A percentile compares a stretch with the other conserved stretches of the same genome.
phyloP scores from a whole-genome alignment of 37 sponge, comb jelly and placozoan genomes.

The Corticium candelabrum region DNA sequence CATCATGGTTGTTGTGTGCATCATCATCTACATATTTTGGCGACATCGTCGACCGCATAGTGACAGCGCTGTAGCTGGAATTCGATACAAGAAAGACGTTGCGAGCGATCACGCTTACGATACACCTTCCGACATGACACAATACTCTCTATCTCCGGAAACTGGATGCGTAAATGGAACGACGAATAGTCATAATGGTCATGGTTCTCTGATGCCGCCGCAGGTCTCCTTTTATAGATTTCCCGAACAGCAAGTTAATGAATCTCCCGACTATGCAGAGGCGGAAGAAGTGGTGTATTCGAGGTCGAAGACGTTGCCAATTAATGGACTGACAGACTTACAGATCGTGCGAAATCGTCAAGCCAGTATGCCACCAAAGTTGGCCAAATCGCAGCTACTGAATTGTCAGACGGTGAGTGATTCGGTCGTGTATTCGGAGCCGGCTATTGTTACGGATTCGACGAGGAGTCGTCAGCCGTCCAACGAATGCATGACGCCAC shows the following conservation, averaged over 20 bases:
- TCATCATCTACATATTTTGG: background rate
- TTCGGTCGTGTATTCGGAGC: background rate
- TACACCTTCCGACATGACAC: background rate
- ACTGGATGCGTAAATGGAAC: too few relatives aligned
- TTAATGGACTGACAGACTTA: too few relatives aligned
- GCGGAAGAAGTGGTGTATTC: background rate
- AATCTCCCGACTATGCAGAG: background rate
- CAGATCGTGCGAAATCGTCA: background rate
- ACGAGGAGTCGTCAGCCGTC: background rate
- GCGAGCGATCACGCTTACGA: background rate
- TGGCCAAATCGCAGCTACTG: background rate
- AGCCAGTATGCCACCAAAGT: background rate
- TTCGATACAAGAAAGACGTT: background rate
- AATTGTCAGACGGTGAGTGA: background rate
- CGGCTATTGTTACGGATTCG: background rate
- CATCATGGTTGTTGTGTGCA: background rate
- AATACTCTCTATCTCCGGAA: too few relatives aligned
- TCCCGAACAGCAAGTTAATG: background rate
- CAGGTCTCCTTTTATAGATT: background rate
- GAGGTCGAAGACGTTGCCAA: background rate
- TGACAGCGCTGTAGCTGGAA: background rate
- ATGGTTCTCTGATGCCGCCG: background rate
- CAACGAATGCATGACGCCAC: too few relatives aligned
- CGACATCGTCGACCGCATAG: background rate
- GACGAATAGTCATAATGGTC: background rate